phyloP scores from a whole-genome alignment of 2,797 vertebrate species.

The Odontamblyopus rebecca region DNA sequence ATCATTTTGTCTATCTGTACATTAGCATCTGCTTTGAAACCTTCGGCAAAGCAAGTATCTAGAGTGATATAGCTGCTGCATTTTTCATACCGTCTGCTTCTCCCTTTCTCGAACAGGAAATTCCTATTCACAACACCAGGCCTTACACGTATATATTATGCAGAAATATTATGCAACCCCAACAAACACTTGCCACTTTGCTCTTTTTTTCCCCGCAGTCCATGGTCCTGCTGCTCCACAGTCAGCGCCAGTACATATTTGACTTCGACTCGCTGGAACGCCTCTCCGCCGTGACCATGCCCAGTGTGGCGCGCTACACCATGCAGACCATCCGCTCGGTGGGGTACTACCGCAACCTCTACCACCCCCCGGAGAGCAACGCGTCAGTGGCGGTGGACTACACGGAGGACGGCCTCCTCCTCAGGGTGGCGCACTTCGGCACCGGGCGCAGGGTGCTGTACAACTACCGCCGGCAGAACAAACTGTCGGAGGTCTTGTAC shows the following conservation, averaged over 20 bases:
- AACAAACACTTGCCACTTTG: constrained; percentile 30
- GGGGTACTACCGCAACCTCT: constrained; percentile 97
- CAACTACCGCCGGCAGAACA: constrained; percentile 92
- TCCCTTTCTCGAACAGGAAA: constrained; percentile 22
- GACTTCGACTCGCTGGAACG: constrained; percentile 93
- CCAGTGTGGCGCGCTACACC: constrained; percentile 95
- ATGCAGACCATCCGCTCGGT: constrained; percentile 98
- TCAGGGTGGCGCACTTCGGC: constrained; percentile 91
- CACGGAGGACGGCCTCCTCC: constrained; percentile 93
- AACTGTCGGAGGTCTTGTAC: constrained; percentile 93
- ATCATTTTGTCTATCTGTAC: neutral
- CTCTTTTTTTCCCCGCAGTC: constrained; percentile 79
- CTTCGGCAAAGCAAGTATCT: constrained; percentile 4
- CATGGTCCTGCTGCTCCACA: constrained; percentile 96
- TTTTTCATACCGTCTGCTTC: constrained; percentile 37
- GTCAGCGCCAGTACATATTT: constrained; percentile 98
- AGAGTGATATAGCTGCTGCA: constrained; percentile 20
- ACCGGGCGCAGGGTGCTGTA: constrained; percentile 92
- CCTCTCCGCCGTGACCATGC: constrained; percentile 96
- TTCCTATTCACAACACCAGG: constrained; percentile 17
- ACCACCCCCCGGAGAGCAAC: constrained; percentile 96
- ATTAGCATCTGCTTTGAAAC: constrained; percentile 12
- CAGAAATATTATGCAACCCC: constrained; percentile 33
- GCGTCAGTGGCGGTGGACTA: constrained; percentile 95
- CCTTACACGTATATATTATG: constrained; percentile 36